Conservation (phyloP, 2,113 vertebrate species). For the Drymodes brunneopygia region DNA sequence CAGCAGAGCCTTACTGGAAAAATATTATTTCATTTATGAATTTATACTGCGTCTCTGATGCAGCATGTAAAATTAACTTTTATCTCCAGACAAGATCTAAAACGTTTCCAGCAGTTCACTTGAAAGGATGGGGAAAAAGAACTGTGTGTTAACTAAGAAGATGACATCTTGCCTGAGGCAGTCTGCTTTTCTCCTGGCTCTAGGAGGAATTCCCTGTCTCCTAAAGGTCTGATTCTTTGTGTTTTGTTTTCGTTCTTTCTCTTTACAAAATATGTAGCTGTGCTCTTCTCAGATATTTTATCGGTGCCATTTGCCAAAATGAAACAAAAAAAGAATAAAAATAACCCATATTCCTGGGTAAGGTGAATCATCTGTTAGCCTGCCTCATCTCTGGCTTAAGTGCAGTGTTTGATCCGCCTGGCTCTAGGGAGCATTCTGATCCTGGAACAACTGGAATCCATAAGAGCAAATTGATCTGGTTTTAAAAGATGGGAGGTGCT, state of each 20-base stretch:
- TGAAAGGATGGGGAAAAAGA: conserved; percentile 40
- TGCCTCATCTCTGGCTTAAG: conserved; percentile 14
- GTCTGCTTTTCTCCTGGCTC: conserved; percentile 17
- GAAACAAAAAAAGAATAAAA: neutral
- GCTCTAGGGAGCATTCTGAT: conserved; percentile 47
- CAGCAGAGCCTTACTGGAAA: neutral
- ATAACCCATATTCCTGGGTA: neutral
- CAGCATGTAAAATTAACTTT: conserved; percentile 46
- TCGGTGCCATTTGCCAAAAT: conserved; percentile 24
- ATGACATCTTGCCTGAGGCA: conserved; percentile 48
- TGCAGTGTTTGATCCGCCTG: conserved; percentile 1
- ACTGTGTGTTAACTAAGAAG: conserved; percentile 49
- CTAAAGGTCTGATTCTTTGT: conserved; percentile 21
- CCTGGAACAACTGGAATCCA: conserved; percentile 58
- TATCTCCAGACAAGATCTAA: conserved; percentile 60
- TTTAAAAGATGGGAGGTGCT: neutral
- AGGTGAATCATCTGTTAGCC: conserved; percentile 12
- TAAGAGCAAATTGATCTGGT: conserved; percentile 52
- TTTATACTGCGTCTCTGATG: neutral
- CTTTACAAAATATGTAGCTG: neutral
- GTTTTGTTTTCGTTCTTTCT: neutral
- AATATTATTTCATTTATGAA: conserved; percentile 3
- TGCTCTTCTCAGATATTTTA: neutral
- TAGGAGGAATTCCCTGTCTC: conserved; percentile 9
- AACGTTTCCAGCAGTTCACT: conserved; percentile 39